These are phyloP conservation scores for Adoxophyes honmai DNA, from an alignment of 1,140 invertebrate species.

Conservation along the genomic window DNA sequence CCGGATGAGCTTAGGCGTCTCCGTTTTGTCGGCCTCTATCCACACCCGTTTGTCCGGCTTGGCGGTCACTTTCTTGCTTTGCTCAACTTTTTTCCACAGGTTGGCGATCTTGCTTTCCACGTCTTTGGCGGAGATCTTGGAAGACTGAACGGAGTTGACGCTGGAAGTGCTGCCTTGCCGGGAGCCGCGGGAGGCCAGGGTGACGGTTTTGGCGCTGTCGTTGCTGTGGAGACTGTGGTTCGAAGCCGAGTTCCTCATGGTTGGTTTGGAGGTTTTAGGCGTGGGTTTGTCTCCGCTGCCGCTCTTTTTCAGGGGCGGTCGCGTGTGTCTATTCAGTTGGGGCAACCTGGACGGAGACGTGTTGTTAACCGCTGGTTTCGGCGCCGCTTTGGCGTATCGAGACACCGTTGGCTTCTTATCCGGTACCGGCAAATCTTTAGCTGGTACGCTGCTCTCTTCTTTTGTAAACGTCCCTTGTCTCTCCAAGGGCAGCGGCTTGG, in stretches of 20 bases:
- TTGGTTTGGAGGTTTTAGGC: constrained; percentile 33
- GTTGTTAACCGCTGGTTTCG: constrained; percentile 52
- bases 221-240: constrained; percentile 79
- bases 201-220: constrained; percentile 69
- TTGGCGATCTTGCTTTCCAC: constrained; percentile 92
- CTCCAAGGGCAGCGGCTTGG: constrained; percentile 76
- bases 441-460: constrained; percentile 80
- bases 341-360: constrained; percentile 71
- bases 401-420: constrained; percentile 62
- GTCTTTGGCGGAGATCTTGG: constrained; percentile 79
- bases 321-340: constrained; percentile 55
- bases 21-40: constrained; percentile 73
- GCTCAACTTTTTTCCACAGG: constrained; percentile 91
- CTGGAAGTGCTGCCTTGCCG: constrained; percentile 79
- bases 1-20: constrained; percentile 77
- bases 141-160: constrained; percentile 78
- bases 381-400: constrained; percentile 46
- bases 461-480: constrained; percentile 94
- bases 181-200: constrained; percentile 58
- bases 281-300: constrained; percentile 20
- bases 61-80: constrained; percentile 80
- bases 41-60: constrained; percentile 82
- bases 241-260: constrained; percentile 72
- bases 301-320: constrained; percentile 40
- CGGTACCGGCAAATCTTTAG: constrained; percentile 65